A percentile compares a stretch with the other conserved stretches of the same genome.
Conservation (phyloP, 2,797 vertebrate genomes). For the Xerus rutilus region DNA sequence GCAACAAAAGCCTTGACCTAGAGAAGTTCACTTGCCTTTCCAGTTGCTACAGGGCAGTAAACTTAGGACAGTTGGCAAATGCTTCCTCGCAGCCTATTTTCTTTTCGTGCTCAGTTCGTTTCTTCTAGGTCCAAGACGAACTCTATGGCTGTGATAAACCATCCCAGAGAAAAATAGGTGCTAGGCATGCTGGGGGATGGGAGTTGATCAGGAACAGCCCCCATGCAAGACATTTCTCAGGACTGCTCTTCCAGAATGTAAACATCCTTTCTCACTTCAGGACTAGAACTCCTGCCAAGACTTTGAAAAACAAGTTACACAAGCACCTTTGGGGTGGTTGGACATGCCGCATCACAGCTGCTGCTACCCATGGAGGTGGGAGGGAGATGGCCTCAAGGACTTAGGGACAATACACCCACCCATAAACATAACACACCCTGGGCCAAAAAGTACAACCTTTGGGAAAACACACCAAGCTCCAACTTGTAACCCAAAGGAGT, state of each 20-base stretch:
- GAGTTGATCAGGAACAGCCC: background rate
- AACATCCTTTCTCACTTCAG: conserved; percentile 68
- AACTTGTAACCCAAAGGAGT: background rate
- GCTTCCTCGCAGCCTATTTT: background rate
- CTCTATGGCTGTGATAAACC: background rate
- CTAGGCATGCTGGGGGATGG: background rate
- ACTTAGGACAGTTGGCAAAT: background rate
- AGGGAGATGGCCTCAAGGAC: background rate
- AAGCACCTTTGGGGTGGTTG: conserved; percentile 64
- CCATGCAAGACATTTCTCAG: conserved; percentile 5
- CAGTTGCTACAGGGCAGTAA: background rate
- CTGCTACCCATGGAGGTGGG: background rate
- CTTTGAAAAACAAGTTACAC: conserved; percentile 77
- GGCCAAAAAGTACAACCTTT: background rate
- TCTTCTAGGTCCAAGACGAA: background rate
- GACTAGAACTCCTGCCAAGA: conserved; percentile 68
- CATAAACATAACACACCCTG: background rate
- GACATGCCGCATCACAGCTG: background rate
- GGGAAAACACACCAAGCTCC: background rate
- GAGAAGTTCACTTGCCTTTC: background rate
- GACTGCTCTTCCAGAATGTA: conserved; percentile 65
- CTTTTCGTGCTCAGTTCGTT: background rate
- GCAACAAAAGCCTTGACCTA: background rate
- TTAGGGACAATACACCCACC: background rate
- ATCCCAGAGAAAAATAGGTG: background rate